Conservation (phyloP, 92 coral and sea anemone species). For the Paragorgia papillata region DNA sequence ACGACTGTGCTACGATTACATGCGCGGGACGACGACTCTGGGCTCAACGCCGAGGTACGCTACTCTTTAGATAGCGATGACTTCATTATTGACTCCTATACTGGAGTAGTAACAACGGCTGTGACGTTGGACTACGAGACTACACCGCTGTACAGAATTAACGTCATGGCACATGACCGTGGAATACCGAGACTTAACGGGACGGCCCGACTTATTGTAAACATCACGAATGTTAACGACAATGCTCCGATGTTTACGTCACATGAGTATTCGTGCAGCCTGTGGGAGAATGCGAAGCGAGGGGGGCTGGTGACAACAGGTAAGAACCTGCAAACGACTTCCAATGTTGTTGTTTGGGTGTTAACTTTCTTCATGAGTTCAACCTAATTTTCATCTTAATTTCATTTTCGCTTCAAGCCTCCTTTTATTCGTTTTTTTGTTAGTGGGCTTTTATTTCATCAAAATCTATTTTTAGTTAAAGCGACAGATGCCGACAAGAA, state of each 20-base stretch:
- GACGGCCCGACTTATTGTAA: constrained; percentile 73
- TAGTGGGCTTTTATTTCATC: too few relatives aligned
- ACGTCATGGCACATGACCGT: constrained; percentile 80
- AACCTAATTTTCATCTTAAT: too few relatives aligned
- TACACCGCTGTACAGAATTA: constrained; percentile 61
- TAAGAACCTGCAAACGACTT: constrained; percentile 25
- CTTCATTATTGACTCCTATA: constrained; percentile 80
- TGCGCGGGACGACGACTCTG: constrained; percentile 92
- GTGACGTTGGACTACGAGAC: constrained; percentile 75
- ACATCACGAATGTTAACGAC: constrained; percentile 84
- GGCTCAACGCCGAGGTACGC: constrained; percentile 78
- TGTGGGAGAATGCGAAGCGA: constrained; percentile 84
- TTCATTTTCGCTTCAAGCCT: too few relatives aligned
- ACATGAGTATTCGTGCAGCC: constrained; percentile 64
- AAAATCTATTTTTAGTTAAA: constrained; percentile 68
- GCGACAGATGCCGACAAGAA: constrained; percentile 84
- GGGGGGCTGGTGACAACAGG: constrained; percentile 86
- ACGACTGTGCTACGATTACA: constrained; percentile 80
- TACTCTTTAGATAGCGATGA: constrained; percentile 63
- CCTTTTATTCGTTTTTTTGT: neutral
- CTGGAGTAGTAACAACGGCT: constrained; percentile 78
- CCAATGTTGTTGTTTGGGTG: neutral
- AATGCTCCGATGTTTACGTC: constrained; percentile 83
- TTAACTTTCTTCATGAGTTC: too few relatives aligned
- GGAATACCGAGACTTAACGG: constrained; percentile 79